Conservation (phyloP, 1,140 invertebrate genomes). For the Nixonia krombeini region DNA sequence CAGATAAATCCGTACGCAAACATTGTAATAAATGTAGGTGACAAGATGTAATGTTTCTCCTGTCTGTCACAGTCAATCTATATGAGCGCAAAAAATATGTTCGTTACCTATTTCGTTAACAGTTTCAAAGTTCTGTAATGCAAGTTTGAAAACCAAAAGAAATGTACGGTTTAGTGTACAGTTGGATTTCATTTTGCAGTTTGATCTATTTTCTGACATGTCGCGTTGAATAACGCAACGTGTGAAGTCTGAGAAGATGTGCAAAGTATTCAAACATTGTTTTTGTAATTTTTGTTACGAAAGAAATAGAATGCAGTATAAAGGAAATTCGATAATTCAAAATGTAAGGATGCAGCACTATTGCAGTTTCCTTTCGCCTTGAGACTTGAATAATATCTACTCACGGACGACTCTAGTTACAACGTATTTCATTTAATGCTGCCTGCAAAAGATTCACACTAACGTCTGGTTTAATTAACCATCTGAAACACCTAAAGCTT, state of each 20-base stretch:
- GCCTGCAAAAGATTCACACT: conserved; percentile 31
- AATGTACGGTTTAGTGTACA: too few species aligned
- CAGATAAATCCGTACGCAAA: conserved; percentile 37
- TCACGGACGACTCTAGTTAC: conserved; percentile 25
- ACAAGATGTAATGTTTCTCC: conserved; percentile 50
- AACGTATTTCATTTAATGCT: conserved; percentile 44
- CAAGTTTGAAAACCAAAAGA: too few species aligned
- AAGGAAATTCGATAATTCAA: too few species aligned
- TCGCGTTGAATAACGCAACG: too few species aligned
- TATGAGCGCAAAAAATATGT: conserved; percentile 40
- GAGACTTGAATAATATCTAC: conserved; percentile 12
- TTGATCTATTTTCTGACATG: too few species aligned
- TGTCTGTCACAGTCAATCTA: conserved; percentile 49
- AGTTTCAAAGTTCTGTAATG: too few species aligned
- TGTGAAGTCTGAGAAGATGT: too few species aligned
- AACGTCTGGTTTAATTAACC: conserved; percentile 43
- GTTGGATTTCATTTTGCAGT: too few species aligned
- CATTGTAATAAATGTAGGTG: conserved; percentile 55
- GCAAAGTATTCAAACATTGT: too few species aligned
- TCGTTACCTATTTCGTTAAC: too few species aligned
- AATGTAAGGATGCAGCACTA: too few species aligned
- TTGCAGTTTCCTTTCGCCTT: conserved; percentile 26
- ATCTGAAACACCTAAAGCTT: conserved; percentile 26
- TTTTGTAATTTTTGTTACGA: background rate
- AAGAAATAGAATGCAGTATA: too few species aligned